Evolutionary conservation across 2,113 vertebrate species (phyloP).

Genomic region (Phasianus colchicus): DNA sequence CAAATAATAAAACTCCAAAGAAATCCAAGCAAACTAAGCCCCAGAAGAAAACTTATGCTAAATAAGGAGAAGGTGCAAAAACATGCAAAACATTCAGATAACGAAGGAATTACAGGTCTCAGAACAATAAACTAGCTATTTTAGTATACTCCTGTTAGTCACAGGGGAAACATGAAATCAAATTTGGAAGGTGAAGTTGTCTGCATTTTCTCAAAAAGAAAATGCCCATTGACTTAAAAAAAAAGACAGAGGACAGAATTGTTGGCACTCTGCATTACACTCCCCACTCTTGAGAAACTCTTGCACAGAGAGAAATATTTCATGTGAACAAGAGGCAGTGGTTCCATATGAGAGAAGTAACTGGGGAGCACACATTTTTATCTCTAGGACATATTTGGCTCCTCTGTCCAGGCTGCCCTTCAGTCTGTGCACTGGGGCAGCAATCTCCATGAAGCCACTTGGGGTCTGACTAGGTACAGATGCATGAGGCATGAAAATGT

Average conservation of each 20-base stretch:
- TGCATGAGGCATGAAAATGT: background rate
- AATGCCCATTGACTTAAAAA: background rate
- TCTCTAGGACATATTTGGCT: background rate
- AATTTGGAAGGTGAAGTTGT: background rate
- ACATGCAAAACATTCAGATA: background rate
- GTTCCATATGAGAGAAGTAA: background rate
- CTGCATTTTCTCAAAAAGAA: background rate
- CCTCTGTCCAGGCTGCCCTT: background rate
- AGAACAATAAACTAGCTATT: background rate
- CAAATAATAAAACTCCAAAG: background rate
- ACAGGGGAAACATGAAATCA: background rate
- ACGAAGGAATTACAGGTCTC: background rate
- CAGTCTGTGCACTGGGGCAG: rapidly evolving
- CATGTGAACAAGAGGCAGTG: background rate
- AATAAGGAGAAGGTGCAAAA: background rate
- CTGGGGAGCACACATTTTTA: rapidly evolving
- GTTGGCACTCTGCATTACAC: background rate
- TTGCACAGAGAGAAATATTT: background rate
- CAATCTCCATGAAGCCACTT: background rate
- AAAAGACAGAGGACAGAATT: background rate
- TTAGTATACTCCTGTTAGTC: background rate
- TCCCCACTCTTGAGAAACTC: background rate
- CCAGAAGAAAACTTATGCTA: background rate
- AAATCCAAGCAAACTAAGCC: background rate
- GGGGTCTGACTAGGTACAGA: background rate